Base-by-base conservation (phyloP, 2,797 vertebrate species). In the Lutjanus campechanus region DNA sequence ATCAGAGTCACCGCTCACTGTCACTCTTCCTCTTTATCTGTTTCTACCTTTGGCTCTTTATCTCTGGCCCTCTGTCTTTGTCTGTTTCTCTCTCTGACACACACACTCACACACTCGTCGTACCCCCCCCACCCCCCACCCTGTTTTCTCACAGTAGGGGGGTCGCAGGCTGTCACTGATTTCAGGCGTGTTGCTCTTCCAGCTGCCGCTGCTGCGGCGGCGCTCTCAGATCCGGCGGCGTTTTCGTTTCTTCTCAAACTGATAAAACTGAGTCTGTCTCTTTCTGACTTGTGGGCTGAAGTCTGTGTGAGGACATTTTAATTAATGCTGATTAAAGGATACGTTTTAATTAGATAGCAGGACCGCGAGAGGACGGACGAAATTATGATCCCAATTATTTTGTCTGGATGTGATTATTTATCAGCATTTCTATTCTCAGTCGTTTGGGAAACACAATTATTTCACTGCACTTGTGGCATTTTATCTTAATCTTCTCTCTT, bases 31-130 rank as follows among this genome's bases (percentile, higher is more conserved):
- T 60, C 63, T 68, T 81, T 72, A 76, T 88, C 85, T 78, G 15
- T 46, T 73, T 63, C 78, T 82, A 77, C 79, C 81, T 85, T 78
- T 82, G 64, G 44, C 72, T 79, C 68, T 85, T 73, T 82, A 71
- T 82, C 79, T 86, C 11, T 66, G 51, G 53, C 17, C 69, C 68
- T 73, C 53, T 73, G 46, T 79, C 73, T 73, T 20, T 40, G 58
- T 72, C 70, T 76, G 55, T 79, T 19, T 51, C 20, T 62, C 47
- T 71, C 5, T 20, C 60, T 4, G 9, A 70, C 65, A 59, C 65
- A 60, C 59, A 63, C 80, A 60, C 70, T 43, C 64, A 47, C 29
- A 36, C 50, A 7, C 56, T 17, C 62, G 6, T 19, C 8, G 5
- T 51, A 11, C 25, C 29, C 29, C 4, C 3, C 29, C 29, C 29